Percentiles rank a stretch among this genome's conserved stretches.
Conservation (phyloP, 2,797 vertebrate species). For the Champsocephalus gunnari region DNA sequence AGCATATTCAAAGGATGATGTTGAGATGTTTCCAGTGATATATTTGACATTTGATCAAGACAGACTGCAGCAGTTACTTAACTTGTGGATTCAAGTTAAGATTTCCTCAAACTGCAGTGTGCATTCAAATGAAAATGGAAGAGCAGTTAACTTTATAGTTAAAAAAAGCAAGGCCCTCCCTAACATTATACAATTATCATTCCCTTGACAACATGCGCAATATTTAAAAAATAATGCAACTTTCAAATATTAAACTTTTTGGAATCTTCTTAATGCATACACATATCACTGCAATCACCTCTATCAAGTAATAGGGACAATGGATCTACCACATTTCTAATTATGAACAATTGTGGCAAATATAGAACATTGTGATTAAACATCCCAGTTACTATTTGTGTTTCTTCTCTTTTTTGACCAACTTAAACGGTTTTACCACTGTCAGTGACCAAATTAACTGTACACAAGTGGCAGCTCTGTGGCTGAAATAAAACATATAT, state of each 20-base stretch:
- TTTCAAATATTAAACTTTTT: neutral
- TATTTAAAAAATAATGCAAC: neutral
- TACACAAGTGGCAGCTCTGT: neutral
- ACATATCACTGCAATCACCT: neutral
- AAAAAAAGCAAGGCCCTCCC: no score
- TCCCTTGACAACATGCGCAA: neutral
- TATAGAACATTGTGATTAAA: neutral
- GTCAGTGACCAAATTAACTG: neutral
- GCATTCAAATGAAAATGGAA: neutral
- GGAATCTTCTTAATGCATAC: neutral
- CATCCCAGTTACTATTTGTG: neutral
- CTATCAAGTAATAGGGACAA: neutral
- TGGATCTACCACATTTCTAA: neutral
- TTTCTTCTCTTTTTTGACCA: neutral
- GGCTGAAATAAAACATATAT: neutral
- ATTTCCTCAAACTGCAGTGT: no score
- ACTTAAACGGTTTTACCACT: neutral
- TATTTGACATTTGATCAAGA: neutral
- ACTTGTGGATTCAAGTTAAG: no score
- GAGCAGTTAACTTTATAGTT: no score
- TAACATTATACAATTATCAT: no score
- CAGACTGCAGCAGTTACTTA: neutral
- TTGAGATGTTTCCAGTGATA: neutral
- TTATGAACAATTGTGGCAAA: neutral
- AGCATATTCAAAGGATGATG: neutral